Evolutionary conservation across 2,888 invertebrate genomes (phyloP).

Genomic region (Apamea crenata): DNA sequence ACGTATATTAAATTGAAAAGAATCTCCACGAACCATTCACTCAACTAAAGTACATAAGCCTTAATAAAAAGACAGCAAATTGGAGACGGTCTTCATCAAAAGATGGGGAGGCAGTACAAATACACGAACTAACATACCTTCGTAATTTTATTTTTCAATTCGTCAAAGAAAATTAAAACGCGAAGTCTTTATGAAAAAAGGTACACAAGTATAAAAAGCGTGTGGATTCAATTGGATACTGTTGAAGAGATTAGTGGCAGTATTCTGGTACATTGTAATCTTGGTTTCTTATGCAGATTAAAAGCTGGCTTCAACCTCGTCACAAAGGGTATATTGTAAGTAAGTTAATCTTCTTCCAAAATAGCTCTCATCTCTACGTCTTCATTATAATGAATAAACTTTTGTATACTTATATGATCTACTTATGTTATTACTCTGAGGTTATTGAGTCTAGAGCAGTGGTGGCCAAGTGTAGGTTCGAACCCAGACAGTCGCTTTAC

Average conservation of each 20-base stretch:
- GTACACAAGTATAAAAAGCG: constrained; percentile 22
- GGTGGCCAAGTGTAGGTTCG: no score
- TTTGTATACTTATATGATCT: not conserved
- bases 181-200: constrained; percentile 26
- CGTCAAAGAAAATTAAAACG: constrained; percentile 45
- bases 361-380: not conserved
- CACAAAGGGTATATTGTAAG: constrained; percentile 39
- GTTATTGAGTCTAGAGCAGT: not conserved
- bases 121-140: constrained; percentile 38
- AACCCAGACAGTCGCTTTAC: no score
- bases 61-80: constrained; percentile 44
- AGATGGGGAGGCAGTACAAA: constrained; percentile 42
- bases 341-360: constrained; percentile 46
- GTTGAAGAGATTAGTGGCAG: constrained; percentile 47
- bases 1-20: constrained; percentile 16
- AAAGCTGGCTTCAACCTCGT: constrained; percentile 57
- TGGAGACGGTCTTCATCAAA: constrained; percentile 45
- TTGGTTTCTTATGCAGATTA: constrained; percentile 55
- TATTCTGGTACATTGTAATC: constrained; percentile 51
- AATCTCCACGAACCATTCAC: constrained; percentile 22
- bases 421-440: constrained; percentile 4
- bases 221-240: constrained; percentile 39
- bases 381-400: constrained; percentile 28
- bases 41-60: constrained; percentile 33
- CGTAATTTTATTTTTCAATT: constrained; percentile 46